Base-by-base conservation (phyloP, 2,113 vertebrate genomes). In the Solenodon paradoxus region DNA sequence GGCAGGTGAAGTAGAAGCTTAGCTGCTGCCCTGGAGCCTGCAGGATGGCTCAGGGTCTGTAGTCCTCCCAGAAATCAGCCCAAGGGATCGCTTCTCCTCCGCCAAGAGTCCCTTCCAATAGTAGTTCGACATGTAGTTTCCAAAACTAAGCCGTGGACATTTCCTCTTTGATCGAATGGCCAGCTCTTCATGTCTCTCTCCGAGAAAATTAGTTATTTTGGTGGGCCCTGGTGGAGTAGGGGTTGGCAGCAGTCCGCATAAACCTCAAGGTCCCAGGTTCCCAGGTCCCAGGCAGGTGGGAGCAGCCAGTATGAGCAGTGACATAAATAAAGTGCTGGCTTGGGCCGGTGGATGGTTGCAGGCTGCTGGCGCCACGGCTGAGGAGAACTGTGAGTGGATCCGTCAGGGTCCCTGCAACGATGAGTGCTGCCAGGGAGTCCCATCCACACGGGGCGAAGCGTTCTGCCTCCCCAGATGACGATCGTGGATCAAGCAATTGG, bases 401-500 rank as follows among this genome's bases (percentile, higher is more conserved):
- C 24, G 24, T 78, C 68, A 35, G 72, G 64, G 90, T 96, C 80
- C 55, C 92, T 26, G 78, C 93, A 22, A 97, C 63, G 71, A 99
- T 99, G 99, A 99, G 98, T 96, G 99, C 98, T 92, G 98, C 98
- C 81, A 97, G 98, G 63, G 98, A 99, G 49, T 98, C 98, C 28
- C 98, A 98, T 95, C 98, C 96, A 10, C 99, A 98, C 47, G 99
- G 99, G 61, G 98, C 98, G 59, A 99, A 99, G 97, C 98, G 99
- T 97, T 97, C 99, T 1, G 99, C 98, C 40, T 99, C 99, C 88
- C 98, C 99, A 9, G 89, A 96, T 90, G 97, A 97, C 90, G 97
- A 99, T 94, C 96, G 96, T 95, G 99, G 98, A 57, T 98, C 98
- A 51, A 98, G 98, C 82, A 99, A 99, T 95, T 99, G 99, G 99